These are phyloP conservation scores for Gallinago paraguaiae DNA, from an alignment of 2,113 vertebrate genomes.

Conservation along the genomic window DNA sequence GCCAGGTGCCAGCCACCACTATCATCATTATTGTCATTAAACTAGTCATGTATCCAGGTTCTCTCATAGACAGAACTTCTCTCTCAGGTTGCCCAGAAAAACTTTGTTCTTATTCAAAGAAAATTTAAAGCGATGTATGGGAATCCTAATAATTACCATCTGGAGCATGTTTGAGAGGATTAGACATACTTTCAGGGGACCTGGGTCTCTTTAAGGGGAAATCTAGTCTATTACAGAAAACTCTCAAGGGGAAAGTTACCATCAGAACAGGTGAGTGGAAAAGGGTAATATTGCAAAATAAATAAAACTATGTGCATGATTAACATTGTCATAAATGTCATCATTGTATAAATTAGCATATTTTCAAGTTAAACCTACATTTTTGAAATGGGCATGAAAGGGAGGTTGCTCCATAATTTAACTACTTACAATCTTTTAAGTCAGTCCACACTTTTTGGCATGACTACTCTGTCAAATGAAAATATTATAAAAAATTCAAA, in stretches of 20 bases:
- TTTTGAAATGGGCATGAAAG: background rate
- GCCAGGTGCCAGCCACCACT: background rate
- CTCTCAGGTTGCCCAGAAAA: constrained; percentile 19
- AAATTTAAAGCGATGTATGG: constrained; percentile 52
- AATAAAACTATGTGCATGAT: background rate
- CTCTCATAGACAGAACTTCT: constrained; percentile 32
- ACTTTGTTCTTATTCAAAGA: constrained; percentile 58
- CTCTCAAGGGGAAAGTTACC: background rate
- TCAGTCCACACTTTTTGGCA: background rate
- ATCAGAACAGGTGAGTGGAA: background rate
- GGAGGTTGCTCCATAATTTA: background rate
- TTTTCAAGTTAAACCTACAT: background rate
- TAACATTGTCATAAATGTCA: background rate
- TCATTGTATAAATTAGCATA: background rate
- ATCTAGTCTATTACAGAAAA: background rate
- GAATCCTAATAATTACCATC: constrained; percentile 5
- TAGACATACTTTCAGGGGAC: background rate
- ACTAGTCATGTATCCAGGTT: constrained; percentile 45
- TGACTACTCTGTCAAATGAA: background rate
- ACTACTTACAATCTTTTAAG: background rate
- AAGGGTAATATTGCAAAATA: background rate
- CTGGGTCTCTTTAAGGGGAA: background rate
- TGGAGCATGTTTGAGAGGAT: background rate
- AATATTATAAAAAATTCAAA: background rate
- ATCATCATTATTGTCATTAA: constrained; percentile 63